These are phyloP conservation scores for Gadus chalcogrammus DNA, from an alignment of 2,113 vertebrate genomes.

Conservation along the genomic window DNA sequence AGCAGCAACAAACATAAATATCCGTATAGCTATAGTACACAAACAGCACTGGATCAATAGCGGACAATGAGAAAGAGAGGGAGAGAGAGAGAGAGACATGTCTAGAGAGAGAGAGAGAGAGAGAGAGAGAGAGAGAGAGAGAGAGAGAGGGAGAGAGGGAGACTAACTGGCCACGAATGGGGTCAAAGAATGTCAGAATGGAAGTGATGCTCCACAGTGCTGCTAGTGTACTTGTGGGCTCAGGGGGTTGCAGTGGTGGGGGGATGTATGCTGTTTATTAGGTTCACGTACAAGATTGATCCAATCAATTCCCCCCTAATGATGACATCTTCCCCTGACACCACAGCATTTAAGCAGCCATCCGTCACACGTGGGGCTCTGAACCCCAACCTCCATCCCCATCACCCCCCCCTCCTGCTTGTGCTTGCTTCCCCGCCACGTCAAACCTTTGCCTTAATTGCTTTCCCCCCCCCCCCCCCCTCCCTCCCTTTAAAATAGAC, in stretches of 20 bases:
- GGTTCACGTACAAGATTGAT: conserved; percentile 9
- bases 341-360: conserved; percentile 3
- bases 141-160: neutral
- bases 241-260: conserved; percentile 9
- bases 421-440: too few species aligned
- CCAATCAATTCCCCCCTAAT: conserved; percentile 23
- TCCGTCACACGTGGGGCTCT: neutral
- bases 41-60: conserved; percentile 56
- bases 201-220: neutral
- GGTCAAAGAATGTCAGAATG: neutral
- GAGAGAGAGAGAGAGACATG: neutral
- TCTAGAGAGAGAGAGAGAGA: neutral
- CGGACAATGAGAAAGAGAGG: neutral
- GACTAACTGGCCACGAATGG: neutral
- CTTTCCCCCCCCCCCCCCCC: too few species aligned
- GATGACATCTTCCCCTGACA: conserved; percentile 8
- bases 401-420: neutral
- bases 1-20: conserved; percentile 64
- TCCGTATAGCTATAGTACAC: conserved; percentile 51
- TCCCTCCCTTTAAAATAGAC: too few species aligned
- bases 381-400: too few species aligned
- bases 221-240: neutral
- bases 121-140: conserved; percentile 3
- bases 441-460: too few species aligned
- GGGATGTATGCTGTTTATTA: neutral